Conservation (phyloP, 2,797 vertebrate species). For the Ammospiza maritima region DNA sequence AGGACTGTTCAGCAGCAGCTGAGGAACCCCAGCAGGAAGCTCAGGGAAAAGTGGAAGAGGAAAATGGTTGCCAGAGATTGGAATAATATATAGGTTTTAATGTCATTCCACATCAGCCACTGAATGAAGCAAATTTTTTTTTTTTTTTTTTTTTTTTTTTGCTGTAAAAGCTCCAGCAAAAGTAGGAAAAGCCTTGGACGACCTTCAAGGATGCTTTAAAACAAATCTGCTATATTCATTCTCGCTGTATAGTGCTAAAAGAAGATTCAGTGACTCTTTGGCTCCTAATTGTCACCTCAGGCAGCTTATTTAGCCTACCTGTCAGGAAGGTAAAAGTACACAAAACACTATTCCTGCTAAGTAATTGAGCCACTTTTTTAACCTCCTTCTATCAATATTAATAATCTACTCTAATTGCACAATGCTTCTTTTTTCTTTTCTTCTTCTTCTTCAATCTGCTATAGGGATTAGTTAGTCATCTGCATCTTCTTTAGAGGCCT, state of each 20-base stretch:
- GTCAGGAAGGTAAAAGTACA: neutral
- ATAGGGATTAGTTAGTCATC: constrained; percentile 49
- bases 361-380: constrained; percentile 4
- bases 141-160: neutral
- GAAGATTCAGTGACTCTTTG: neutral
- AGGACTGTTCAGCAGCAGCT: neutral
- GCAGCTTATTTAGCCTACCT: constrained; percentile 33
- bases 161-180: neutral
- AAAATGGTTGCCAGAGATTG: neutral
- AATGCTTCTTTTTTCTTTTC: neutral
- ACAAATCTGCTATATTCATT: neutral
- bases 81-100: neutral
- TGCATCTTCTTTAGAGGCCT: constrained; percentile 44
- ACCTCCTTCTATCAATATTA: constrained; percentile 39
- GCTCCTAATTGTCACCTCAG: constrained; percentile 20
- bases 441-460: constrained; percentile 27
- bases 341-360: neutral
- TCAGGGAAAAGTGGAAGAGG: neutral
- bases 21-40: neutral
- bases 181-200: neutral
- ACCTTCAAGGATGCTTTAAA: neutral
- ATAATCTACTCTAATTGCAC: constrained; percentile 29
- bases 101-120: neutral
- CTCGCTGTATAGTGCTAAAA: neutral
- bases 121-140: neutral